Percentiles rank a stretch among this genome's conserved stretches.
Evolutionary conservation across 2,888 invertebrate species (phyloP).

Genomic region (Agrochola macilenta): DNA sequence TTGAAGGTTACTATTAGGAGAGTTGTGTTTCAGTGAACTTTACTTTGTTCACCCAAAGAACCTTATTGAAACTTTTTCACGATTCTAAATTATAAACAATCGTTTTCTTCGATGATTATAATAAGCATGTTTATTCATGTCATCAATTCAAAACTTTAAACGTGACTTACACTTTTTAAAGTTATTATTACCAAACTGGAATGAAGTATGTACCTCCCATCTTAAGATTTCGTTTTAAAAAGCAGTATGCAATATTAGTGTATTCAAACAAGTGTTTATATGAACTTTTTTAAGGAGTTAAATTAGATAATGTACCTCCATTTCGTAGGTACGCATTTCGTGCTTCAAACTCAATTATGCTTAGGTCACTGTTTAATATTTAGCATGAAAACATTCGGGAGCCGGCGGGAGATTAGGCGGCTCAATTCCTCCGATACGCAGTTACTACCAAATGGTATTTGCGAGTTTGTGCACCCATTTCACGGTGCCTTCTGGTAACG

Average conservation of each 20-base stretch:
- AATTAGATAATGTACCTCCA: not conserved
- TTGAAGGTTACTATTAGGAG: slow-evolving; percentile 2
- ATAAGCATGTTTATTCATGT: not conserved
- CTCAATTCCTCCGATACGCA: slow-evolving; percentile 68
- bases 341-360: not conserved
- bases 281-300: not conserved
- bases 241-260: no score
- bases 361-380: slow-evolving; percentile 14
- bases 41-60: not conserved
- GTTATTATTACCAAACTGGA: not conserved
- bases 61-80: not conserved
- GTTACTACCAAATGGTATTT: slow-evolving; percentile 80
- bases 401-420: slow-evolving; percentile 19
- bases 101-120: not conserved
- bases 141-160: not conserved
- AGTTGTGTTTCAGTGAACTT: slow-evolving; percentile 3
- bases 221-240: not conserved
- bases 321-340: not conserved
- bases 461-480: slow-evolving; percentile 79
- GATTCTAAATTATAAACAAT: no score
- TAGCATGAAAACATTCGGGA: slow-evolving; percentile 15
- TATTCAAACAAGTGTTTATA: not conserved
- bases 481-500: slow-evolving; percentile 69
- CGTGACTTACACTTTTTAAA: not conserved
- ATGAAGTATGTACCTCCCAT: not conserved